phyloP scores from a whole-genome alignment of 2,888 invertebrate species.

The Criorhina ranunculi region DNA sequence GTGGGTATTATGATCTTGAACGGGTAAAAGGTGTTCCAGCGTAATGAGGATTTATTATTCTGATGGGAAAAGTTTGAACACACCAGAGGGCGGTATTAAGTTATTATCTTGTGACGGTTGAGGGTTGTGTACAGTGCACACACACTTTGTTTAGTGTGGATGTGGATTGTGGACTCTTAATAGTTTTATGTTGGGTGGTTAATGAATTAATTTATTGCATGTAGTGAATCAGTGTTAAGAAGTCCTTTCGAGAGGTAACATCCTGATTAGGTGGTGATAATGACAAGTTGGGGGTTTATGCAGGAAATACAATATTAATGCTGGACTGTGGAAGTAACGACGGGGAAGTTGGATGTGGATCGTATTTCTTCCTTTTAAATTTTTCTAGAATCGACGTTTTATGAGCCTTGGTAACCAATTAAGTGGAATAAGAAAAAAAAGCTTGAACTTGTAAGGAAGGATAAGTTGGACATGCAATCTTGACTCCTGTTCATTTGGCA shows the following conservation, averaged over 20 bases:
- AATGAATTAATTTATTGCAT: slow-evolving; percentile 39
- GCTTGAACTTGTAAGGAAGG: too few species aligned
- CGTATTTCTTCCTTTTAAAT: too few species aligned
- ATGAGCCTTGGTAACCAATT: too few species aligned
- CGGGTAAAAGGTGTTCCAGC: slow-evolving; percentile 6
- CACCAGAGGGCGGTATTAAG: background rate
- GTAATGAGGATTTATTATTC: slow-evolving; percentile 48
- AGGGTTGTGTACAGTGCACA: background rate
- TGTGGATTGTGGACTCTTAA: slow-evolving; percentile 9
- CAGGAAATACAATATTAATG: too few species aligned
- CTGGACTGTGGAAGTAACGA: too few species aligned
- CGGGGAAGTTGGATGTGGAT: too few species aligned
- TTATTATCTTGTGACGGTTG: background rate
- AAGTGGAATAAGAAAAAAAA: too few species aligned
- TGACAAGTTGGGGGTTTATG: too few species aligned
- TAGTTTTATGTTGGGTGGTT: slow-evolving; percentile 9
- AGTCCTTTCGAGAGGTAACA: background rate
- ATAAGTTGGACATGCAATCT: too few species aligned
- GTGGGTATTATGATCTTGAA: slow-evolving; percentile 11
- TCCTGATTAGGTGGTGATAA: too few species aligned
- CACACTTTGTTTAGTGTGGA: background rate
- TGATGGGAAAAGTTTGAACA: slow-evolving; percentile 42
- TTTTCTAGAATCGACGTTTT: too few species aligned
- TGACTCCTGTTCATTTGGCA: too few species aligned
- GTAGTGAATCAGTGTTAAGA: background rate